Evolutionary conservation across 2,113 vertebrate genomes (phyloP).

Genomic region (Indicator maculatus): DNA sequence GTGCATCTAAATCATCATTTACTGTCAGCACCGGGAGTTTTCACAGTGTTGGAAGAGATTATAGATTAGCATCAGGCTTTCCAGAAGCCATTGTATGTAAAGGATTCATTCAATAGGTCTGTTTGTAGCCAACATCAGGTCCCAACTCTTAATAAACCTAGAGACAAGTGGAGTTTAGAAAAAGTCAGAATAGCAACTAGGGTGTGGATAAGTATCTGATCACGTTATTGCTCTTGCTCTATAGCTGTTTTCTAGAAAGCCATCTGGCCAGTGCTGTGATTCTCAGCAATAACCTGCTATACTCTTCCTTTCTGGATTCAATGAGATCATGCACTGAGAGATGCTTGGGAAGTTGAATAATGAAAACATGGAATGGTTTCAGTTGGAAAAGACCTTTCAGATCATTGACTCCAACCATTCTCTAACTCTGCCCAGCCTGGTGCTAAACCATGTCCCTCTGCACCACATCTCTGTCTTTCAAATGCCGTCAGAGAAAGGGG

Average conservation of each 20-base stretch:
- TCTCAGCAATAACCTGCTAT: neutral
- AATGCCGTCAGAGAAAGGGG: too few relatives aligned
- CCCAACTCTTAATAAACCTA: neutral
- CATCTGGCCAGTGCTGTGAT: neutral
- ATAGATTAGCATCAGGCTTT: neutral
- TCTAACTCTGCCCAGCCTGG: too few relatives aligned
- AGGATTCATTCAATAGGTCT: neutral
- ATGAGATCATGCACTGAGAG: rapidly evolving
- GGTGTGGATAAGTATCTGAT: neutral
- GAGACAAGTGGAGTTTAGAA: neutral
- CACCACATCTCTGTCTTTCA: too few relatives aligned
- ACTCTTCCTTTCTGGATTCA: neutral
- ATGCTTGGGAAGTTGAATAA: neutral
- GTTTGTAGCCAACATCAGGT: neutral
- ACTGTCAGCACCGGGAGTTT: neutral
- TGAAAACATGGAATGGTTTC: neutral
- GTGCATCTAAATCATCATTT: neutral
- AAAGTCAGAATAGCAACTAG: neutral
- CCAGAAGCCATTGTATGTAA: neutral
- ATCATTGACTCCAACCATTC: too few relatives aligned
- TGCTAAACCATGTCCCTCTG: too few relatives aligned
- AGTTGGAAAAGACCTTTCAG: too few relatives aligned
- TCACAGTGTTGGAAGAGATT: neutral
- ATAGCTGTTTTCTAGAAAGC: neutral
- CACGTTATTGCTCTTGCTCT: neutral